Base-by-base conservation (phyloP, 2,113 vertebrate genomes). In the Opisthocomus hoazin region DNA sequence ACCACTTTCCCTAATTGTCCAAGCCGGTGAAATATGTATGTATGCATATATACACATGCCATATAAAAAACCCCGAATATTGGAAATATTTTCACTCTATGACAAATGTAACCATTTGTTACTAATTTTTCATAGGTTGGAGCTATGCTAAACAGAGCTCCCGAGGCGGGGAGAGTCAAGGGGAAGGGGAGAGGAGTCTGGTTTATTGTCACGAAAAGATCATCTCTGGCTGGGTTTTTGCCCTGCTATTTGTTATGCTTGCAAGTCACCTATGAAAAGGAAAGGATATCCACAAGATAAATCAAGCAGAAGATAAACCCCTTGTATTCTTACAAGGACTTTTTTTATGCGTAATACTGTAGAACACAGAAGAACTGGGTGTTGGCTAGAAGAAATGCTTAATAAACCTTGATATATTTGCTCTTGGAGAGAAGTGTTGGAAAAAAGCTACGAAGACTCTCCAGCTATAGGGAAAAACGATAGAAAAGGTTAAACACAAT, bases 31-130 rank as follows among this genome's bases (percentile, higher is more conserved):
- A 84, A 53, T 68, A 37, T n/a, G 30, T n/a, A 2, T 51, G 46
- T 65, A 39, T 93, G 54, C 76, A 13, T 60, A 45, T 61, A 41
- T 64, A 50, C 36, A 32, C 15, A 15, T 50, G 58, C 58, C 51
- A 3, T 27, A 26, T 39, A 37, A 53, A 69, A 39, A 53, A 54
- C n/a, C 20, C 3, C 4, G 32, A 53, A 32, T 41, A 3, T 65
- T 84, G 90, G 57, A 91, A 86, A 81, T 87, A 15, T 65, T 93
- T 90, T 68, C 39, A 45, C 1, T 60, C 50, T 65, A 27, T 79
- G 70, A 91, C 83, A 95, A 93, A 80, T 18, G 50, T 20, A 78
- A 80, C 39, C 82, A 73, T 94, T 96, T 94, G 70, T 73, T 95
- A 5, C 29, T 93, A 5, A 82, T 92, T 87, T 93, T 81, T 73